These are phyloP conservation scores for Mastomys coucha DNA, from an alignment of 2,113 vertebrate species.

Conservation along the genomic window DNA sequence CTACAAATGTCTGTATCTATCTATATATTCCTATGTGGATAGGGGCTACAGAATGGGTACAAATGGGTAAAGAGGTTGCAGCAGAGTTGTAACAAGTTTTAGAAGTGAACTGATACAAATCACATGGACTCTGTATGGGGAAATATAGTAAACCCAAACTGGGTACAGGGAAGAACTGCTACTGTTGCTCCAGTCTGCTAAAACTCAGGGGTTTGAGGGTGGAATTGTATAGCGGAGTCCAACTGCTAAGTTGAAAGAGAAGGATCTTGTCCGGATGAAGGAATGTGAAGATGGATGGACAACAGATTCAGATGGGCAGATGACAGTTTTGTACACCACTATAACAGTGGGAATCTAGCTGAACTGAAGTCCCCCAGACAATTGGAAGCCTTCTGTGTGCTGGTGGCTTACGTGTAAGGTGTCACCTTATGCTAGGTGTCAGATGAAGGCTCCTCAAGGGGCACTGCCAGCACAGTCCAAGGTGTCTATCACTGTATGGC, in stretches of 20 bases:
- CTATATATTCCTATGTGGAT: background rate
- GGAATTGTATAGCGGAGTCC: background rate
- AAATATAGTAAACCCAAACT: background rate
- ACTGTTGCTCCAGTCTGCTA: too few species aligned
- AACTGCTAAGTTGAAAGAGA: background rate
- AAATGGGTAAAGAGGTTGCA: background rate
- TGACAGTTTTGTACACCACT: background rate
- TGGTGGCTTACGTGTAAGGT: background rate
- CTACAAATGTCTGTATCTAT: background rate
- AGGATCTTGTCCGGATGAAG: background rate
- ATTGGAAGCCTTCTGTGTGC: background rate
- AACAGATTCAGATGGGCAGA: background rate
- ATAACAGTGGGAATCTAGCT: background rate
- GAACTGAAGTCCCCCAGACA: background rate
- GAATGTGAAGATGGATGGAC: background rate
- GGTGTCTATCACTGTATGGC: too few species aligned
- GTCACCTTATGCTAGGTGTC: background rate
- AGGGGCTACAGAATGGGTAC: background rate
- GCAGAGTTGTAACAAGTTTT: background rate
- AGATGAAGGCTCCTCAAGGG: background rate
- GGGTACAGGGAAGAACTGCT: background rate
- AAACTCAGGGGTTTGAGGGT: background rate
- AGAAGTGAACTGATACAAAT: background rate
- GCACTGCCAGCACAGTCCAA: background rate
- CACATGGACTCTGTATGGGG: background rate